Base-by-base conservation (phyloP, 1,140 invertebrate species). In the Macrobrachium nipponense region DNA sequence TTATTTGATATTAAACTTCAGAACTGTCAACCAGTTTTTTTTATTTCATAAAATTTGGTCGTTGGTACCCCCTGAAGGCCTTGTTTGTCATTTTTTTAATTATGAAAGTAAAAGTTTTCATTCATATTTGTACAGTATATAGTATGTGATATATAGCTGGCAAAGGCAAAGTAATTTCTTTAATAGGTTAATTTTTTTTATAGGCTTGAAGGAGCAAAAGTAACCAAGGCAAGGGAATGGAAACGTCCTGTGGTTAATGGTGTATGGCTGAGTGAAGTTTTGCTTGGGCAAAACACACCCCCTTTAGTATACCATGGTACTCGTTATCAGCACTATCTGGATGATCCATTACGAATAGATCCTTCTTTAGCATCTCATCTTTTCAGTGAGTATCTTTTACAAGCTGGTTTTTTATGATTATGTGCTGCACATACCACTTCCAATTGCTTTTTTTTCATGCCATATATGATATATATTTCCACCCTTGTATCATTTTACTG, bases 191-290 rank as follows among this genome's bases (percentile, higher is more conserved):
- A 90, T 91, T 70, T 20, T 43, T 17, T 15, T 59, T 18, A 15
- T 88, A 97, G 96, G 89, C 93, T 95, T 0, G 96, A 97, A 89
- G 97, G 97, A 58, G 92, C 92, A 73, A 99, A 99, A 91, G 98
- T 95, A 91, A 93, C 94, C 89, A 96, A 96, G 89, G 98, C 98
- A 0, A 94, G 96, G 70, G 96, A 98, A 91, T 99, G 97, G 96
- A 91, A 91, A 43, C 92, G 93, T 60, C 95, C 96, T 18, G 94
- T 97, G 5, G 97, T 99, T 0, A 99, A 98, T 91, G 95, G 96
- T 11, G 95, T 96, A 87, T 99, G 98, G 98, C 91, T 99, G 68
- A 97, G 96, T 80, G 98, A 99, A 91, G 93, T 99, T 62, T 93
- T 98, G 88, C 95, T 98, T 85, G 98, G 98, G 2, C 96, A 98